Percentiles rank a stretch among this genome's conserved stretches.
Conservation (phyloP, 2,113 vertebrate species). For the Platysternon megacephalum region DNA sequence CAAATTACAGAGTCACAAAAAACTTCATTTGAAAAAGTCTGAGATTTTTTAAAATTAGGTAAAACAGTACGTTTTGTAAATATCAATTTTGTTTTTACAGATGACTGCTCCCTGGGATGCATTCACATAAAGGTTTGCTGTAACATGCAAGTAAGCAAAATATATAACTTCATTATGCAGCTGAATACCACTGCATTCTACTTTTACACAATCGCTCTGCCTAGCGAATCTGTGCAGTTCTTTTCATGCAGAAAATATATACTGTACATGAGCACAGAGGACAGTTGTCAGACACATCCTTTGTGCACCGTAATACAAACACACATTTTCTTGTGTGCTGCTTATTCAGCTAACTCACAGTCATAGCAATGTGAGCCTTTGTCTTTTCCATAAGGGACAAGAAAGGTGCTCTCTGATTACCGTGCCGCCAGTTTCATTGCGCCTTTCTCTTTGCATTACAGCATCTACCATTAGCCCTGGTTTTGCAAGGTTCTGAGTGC, state of each 20-base stretch:
- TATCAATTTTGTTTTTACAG: fast-evolving
- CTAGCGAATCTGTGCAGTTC: background rate
- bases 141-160: background rate
- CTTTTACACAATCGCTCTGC: background rate
- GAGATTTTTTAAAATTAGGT: background rate
- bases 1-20: background rate
- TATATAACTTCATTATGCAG: fast-evolving
- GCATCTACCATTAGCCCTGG: background rate
- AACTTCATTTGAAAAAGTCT: background rate
- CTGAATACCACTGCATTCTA: fast-evolving
- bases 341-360: background rate
- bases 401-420: background rate
- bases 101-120: fast-evolving
- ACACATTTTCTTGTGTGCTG: fast-evolving
- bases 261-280: fast-evolving
- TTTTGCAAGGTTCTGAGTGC: background rate
- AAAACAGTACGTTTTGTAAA: fast-evolving
- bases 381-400: fast-evolving
- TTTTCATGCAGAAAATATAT: fast-evolving
- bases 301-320: fast-evolving
- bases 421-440: fast-evolving
- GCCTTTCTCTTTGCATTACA: background rate
- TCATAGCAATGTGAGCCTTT: background rate
- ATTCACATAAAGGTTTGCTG: fast-evolving
- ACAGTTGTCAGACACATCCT: background rate